Evolutionary conservation across 2,113 vertebrate species (phyloP).

Genomic region (Elephas maximus): DNA sequence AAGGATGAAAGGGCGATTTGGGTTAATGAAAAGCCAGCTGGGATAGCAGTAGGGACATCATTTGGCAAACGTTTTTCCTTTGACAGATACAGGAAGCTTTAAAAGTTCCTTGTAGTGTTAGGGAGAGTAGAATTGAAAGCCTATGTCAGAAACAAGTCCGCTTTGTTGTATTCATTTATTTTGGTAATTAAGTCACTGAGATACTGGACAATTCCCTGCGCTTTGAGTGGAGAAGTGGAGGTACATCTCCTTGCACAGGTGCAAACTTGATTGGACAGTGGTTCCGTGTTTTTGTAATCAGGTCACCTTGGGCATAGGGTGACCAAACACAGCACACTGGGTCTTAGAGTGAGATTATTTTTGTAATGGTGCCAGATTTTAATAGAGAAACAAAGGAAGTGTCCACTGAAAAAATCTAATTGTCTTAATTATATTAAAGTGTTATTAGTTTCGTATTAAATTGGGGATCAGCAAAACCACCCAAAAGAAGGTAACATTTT

Average conservation of each 20-base stretch:
- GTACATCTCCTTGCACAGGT: not conserved
- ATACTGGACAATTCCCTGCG: not conserved
- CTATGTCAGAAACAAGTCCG: not conserved
- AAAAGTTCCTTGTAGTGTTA: slow-evolving; percentile 38
- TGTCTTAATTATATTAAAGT: not conserved
- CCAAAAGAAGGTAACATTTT: not conserved
- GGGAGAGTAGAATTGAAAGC: not conserved
- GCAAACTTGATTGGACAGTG: not conserved
- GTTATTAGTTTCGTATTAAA: not conserved
- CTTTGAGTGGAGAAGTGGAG: slow-evolving; percentile 22
- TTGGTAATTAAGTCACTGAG: not conserved
- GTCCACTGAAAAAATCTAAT: not conserved
- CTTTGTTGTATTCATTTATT: not conserved
- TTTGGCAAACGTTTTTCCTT: slow-evolving; percentile 64
- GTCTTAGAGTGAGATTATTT: not conserved
- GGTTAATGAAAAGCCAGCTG: slow-evolving; percentile 75
- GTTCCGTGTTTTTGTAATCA: not conserved
- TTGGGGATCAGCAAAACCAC: not conserved
- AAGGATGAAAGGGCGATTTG: slow-evolving; percentile 61
- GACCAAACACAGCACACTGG: not conserved
- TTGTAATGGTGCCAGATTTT: not conserved
- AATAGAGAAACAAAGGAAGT: not conserved
- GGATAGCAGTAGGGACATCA: slow-evolving; percentile 33
- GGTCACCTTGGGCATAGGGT: not conserved
- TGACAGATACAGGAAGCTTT: slow-evolving; percentile 65